Base-by-base conservation (phyloP, 2,888 invertebrate species). In the Nudaria mundana region DNA sequence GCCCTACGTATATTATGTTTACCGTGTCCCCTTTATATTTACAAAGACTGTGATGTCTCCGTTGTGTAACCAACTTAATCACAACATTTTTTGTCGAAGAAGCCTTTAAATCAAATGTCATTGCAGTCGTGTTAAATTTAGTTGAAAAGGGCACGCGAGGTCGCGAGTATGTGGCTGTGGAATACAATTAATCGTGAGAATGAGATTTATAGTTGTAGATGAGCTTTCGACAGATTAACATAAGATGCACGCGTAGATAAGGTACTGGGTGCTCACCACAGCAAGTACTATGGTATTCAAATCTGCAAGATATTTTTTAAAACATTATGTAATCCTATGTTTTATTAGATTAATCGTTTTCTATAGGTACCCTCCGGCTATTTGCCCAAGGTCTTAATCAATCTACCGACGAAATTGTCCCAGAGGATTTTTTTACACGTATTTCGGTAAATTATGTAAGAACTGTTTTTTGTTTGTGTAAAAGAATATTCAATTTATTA, bases 201-300 rank as follows among this genome's bases (percentile, higher is more conserved):
- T 44, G 25, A 37, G 32, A 37, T 37, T 39, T 51, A 40, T 43
- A 44, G 40, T 43, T 39, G 30, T 33, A 50, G 37, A 37, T 48
- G 43, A 37, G 30, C 28, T 48, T 43, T 42, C 34, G 30, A 41
- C 45, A 33, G 37, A 48, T 56, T 42, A 57, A 18, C 43, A 46
- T 53, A 48, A 48, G 48, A 53, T 57, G 39, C 40, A 24, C 40
- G 43, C 48, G 47, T 40, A 45, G 50, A 53, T 53, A 50, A 48
- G 25, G 26, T 15, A 40, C 29, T 29, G 14, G 37, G 23, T 32
- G 31, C 30, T 39, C 10, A 33, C 39, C 34, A 44, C 26, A 40
- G 33, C 12, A 36, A 18, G 16, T 31, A 23, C 28, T n/a, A n/a
- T n/a, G 20, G 30, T 7, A 3, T 20, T 11, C 15, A 31, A 25